phyloP scores from a whole-genome alignment of 2,888 invertebrate species.

The Drosophila aldrichi region DNA sequence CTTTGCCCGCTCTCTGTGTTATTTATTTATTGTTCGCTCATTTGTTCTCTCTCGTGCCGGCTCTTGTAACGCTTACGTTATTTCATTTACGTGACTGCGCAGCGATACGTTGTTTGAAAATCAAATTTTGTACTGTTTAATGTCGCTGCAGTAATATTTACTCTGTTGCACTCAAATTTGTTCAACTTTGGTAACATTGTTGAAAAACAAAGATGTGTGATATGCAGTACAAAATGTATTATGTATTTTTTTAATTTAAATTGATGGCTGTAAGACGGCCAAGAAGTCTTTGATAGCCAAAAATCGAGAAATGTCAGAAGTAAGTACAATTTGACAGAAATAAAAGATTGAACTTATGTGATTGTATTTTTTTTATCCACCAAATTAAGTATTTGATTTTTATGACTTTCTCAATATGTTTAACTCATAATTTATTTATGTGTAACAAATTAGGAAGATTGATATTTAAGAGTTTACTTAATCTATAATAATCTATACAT shows the following conservation, averaged over 20 bases:
- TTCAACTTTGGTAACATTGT: not conserved
- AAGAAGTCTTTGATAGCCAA: not conserved
- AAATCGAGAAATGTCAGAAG: too few species aligned
- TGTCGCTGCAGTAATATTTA: conserved; percentile 13
- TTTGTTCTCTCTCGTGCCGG: conserved; percentile 16
- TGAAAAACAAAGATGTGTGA: not conserved
- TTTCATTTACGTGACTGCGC: conserved; percentile 29
- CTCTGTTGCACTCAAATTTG: not conserved
- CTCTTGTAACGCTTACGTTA: conserved; percentile 31
- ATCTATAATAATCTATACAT: not conserved
- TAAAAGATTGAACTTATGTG: too few species aligned
- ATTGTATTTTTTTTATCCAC: too few species aligned
- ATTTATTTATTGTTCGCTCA: not conserved
- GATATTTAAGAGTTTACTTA: too few species aligned
- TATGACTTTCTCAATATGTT: too few species aligned
- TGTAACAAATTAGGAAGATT: not conserved
- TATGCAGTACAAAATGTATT: not conserved
- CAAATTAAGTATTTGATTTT: too few species aligned
- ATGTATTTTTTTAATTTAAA: not conserved
- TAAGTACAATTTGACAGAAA: too few species aligned
- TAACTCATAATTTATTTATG: too few species aligned
- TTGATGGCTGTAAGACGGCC: not conserved
- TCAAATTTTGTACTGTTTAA: conserved; percentile 16
- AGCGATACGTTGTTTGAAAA: conserved; percentile 24
- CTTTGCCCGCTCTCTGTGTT: conserved; percentile 22